Conservation (phyloP, 2,113 vertebrate species). For the Phaetusa simplex region DNA sequence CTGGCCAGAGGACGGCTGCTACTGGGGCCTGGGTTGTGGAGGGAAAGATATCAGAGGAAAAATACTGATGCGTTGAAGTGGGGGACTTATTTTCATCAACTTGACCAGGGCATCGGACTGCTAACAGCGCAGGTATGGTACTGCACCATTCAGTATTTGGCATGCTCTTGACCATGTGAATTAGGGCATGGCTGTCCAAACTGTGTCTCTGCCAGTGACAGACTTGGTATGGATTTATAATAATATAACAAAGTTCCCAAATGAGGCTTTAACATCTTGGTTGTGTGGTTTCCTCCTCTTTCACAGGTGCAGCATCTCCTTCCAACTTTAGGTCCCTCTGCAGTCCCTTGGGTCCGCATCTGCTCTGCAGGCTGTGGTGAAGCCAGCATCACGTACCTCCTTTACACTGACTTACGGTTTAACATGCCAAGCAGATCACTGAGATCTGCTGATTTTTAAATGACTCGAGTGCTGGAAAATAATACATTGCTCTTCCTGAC, state of each 20-base stretch:
- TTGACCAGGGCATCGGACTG: neutral
- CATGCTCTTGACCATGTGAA: neutral
- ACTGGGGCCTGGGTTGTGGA: neutral
- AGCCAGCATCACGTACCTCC: neutral
- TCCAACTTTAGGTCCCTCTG: neutral
- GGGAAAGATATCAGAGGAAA: neutral
- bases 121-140: neutral
- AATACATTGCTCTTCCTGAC: constrained; percentile 63
- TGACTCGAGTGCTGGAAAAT: constrained; percentile 1
- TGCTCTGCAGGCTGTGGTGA: neutral
- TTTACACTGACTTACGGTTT: neutral
- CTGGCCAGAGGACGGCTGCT: neutral
- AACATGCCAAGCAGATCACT: constrained; percentile 38
- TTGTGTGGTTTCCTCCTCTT: neutral
- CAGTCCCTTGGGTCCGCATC: neutral
- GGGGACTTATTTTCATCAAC: neutral
- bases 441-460: constrained; percentile 54
- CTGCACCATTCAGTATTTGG: neutral
- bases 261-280: neutral
- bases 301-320: neutral
- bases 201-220: neutral
- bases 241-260: neutral
- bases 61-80: rapidly evolving
- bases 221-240: neutral
- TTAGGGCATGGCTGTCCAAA: neutral